Conservation (phyloP, 2,888 invertebrate genomes). For the Eupithecia centaureata region DNA sequence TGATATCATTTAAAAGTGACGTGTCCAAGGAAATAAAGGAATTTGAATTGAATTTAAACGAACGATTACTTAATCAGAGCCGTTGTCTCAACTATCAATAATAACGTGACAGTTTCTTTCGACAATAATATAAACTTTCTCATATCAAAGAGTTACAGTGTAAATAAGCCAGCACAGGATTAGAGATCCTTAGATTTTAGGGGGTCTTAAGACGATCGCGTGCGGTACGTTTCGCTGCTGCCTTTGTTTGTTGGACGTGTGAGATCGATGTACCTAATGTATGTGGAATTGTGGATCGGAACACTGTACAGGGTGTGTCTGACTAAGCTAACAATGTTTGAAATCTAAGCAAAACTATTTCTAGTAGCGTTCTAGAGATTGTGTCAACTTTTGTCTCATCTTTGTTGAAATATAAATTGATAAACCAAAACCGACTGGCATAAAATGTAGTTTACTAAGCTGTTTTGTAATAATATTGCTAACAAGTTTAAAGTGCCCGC, state of each 20-base stretch:
- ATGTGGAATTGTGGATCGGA: slow-evolving; percentile 80
- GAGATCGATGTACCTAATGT: slow-evolving; percentile 80
- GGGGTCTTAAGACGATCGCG: slow-evolving; percentile 71
- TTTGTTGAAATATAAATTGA: no score
- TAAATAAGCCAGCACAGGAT: slow-evolving; percentile 27
- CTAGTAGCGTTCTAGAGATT: no score
- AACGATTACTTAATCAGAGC: not conserved
- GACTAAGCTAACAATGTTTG: not conserved
- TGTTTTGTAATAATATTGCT: no score
- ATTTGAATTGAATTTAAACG: no score
- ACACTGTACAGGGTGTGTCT: slow-evolving; percentile 45
- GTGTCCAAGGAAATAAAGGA: no score
- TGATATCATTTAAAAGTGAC: no score
- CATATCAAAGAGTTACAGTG: slow-evolving; percentile 21
- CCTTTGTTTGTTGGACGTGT: slow-evolving; percentile 78
- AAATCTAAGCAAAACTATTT: no score
- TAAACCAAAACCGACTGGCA: no score
- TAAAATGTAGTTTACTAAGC: no score
- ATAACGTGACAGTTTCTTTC: not conserved
- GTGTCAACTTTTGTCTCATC: no score
- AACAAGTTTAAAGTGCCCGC: no score
- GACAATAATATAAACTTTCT: not conserved
- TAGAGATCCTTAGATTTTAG: slow-evolving; percentile 50
- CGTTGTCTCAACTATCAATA: not conserved
- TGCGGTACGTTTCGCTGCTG: slow-evolving; percentile 72